Conservation (phyloP, 2,113 vertebrate genomes). For the Sapayoa aenigma region DNA sequence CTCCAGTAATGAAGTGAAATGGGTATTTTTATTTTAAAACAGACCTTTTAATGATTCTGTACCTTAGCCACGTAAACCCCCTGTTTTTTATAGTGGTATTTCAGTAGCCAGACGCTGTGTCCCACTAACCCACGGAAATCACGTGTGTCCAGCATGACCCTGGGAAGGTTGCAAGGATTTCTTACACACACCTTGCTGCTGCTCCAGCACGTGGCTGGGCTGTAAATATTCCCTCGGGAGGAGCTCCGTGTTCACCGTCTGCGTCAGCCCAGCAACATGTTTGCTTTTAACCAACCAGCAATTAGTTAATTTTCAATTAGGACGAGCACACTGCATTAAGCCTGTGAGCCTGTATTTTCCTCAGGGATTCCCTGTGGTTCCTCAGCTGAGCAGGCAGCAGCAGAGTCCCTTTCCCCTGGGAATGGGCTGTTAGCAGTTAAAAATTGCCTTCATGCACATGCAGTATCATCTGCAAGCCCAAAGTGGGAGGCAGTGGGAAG, state of each 20-base stretch:
- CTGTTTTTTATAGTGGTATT: background rate
- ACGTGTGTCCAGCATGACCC: background rate
- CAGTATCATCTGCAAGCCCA: background rate
- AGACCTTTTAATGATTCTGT: background rate
- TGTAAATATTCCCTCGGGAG: background rate
- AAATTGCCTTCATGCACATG: background rate
- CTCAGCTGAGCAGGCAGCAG: background rate
- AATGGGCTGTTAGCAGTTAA: background rate
- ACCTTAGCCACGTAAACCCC: background rate
- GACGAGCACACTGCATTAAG: background rate
- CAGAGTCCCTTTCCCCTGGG: background rate
- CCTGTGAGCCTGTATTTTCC: background rate
- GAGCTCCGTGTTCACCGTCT: background rate
- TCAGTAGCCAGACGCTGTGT: background rate
- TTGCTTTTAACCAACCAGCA: background rate
- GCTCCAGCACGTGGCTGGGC: accelerated
- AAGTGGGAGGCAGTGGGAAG: background rate
- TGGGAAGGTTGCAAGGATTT: background rate
- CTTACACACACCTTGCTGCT: background rate
- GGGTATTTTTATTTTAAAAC: background rate
- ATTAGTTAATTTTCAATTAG: background rate
- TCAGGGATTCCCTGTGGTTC: background rate
- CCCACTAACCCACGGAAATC: background rate
- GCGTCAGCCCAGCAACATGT: background rate
- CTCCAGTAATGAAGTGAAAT: background rate